phyloP scores from a whole-genome alignment of 2,113 vertebrate species.

The Stegastes partitus region DNA sequence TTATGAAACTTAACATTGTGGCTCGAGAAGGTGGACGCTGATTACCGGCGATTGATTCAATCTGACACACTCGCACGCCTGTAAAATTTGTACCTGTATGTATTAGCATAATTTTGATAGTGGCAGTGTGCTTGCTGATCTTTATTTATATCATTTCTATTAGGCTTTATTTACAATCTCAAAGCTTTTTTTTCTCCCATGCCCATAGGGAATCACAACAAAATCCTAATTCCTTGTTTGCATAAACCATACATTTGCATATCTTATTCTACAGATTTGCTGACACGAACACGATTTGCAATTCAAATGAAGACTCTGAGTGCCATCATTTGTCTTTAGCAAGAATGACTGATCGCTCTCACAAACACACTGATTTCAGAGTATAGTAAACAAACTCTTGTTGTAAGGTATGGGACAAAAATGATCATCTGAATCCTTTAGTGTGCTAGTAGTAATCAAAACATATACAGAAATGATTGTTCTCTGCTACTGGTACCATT shows the following conservation, averaged over 20 bases:
- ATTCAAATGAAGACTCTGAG: slow-evolving; percentile 71
- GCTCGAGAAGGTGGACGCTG: not conserved
- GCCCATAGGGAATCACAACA: slow-evolving; percentile 5
- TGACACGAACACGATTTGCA: slow-evolving; percentile 73
- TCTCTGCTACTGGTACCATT: slow-evolving; percentile 68
- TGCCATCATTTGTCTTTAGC: slow-evolving; percentile 26
- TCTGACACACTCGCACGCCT: not conserved
- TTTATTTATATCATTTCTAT: not conserved
- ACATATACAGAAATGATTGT: not conserved
- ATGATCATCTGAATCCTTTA: not conserved
- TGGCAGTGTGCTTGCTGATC: not conserved
- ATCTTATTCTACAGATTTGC: slow-evolving; percentile 43
- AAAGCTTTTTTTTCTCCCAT: slow-evolving; percentile 5
- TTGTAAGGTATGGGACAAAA: not conserved
- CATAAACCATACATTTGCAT: slow-evolving; percentile 66
- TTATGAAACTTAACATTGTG: slow-evolving; percentile 36
- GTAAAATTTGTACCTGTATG: not conserved
- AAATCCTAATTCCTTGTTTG: slow-evolving; percentile 55
- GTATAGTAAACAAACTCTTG: slow-evolving; percentile 10
- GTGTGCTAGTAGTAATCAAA: not conserved
- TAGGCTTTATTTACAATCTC: not conserved
- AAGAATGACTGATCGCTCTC: slow-evolving; percentile 36
- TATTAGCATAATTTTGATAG: not conserved
- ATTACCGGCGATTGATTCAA: not conserved
- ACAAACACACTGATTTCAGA: not conserved